A percentile compares a stretch with the other conserved stretches of the same genome.
phyloP scores from a whole-genome alignment of 1,140 invertebrate genomes.

The Propsilocerus akamusi region DNA sequence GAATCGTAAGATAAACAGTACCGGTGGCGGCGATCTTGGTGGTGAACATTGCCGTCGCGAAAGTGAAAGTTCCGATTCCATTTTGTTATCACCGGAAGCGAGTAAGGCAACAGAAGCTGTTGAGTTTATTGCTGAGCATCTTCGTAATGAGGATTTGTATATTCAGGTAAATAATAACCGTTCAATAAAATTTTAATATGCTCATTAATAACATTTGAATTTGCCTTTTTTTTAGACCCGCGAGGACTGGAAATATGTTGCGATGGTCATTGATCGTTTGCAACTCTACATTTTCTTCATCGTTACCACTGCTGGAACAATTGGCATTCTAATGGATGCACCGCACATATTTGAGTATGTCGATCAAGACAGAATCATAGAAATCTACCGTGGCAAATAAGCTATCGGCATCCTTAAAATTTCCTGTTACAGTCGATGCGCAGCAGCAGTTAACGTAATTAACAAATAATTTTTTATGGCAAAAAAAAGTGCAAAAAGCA shows the following conservation, averaged over 20 bases:
- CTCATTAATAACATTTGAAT: background rate
- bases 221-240: slow-evolving; percentile 49
- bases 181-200: background rate
- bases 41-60: slow-evolving; percentile 50
- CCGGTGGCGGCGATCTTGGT: slow-evolving; percentile 32
- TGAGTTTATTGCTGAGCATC: slow-evolving; percentile 94
- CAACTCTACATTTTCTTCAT: slow-evolving; percentile 95
- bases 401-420: slow-evolving; percentile 3
- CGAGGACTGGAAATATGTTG: slow-evolving; percentile 99
- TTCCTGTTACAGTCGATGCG: background rate
- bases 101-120: slow-evolving; percentile 92
- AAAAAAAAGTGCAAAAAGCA: background rate
- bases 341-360: slow-evolving; percentile 99
- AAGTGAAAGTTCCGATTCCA: slow-evolving; percentile 77
- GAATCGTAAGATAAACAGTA: slow-evolving; percentile 63
- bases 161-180: slow-evolving; percentile 58
- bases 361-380: slow-evolving; percentile 91
- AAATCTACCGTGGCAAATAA: slow-evolving; percentile 85
- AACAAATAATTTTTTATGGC: background rate
- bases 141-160: slow-evolving; percentile 90
- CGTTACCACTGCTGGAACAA: slow-evolving; percentile 86
- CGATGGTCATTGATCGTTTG: slow-evolving; percentile 96
- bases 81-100: slow-evolving; percentile 78
- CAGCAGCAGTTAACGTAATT: background rate
- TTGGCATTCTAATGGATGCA: slow-evolving; percentile 96